Conservation (phyloP, 2,888 invertebrate genomes). For the Pharmacophagus antenor region DNA sequence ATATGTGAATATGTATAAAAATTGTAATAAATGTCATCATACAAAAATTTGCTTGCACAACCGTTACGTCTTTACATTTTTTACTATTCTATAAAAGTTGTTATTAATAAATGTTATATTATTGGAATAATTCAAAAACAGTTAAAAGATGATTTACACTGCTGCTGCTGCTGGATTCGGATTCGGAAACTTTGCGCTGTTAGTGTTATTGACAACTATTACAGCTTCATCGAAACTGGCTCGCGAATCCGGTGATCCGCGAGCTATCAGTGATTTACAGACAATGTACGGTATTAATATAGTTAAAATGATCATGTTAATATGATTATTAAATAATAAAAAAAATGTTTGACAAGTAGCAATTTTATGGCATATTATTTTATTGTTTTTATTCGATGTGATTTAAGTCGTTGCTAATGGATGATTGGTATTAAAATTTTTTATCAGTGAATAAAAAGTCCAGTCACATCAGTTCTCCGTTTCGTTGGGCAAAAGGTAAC, state of each 20-base stretch:
- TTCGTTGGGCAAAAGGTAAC: constrained; percentile 14
- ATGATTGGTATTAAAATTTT: constrained; percentile 1
- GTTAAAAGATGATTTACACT: too few relatives aligned
- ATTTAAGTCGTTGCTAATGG: constrained; percentile 10
- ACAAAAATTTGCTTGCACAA: neutral
- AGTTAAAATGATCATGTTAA: neutral
- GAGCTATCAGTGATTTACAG: neutral
- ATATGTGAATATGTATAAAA: neutral
- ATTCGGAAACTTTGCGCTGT: too few relatives aligned
- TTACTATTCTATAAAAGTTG: neutral
- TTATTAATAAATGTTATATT: too few relatives aligned
- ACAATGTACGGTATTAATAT: neutral
- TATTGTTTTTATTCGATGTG: neutral
- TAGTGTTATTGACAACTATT: too few relatives aligned
- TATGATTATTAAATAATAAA: neutral
- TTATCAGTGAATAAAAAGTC: neutral
- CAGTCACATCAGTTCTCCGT: constrained; percentile 15
- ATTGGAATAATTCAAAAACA: too few relatives aligned
- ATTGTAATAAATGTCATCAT: neutral
- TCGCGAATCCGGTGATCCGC: too few relatives aligned
- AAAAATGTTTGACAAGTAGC: neutral
- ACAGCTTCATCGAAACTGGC: too few relatives aligned
- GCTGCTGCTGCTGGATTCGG: too few relatives aligned
- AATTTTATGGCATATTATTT: neutral
- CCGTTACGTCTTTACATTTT: neutral